Evolutionary conservation across 2,113 vertebrate species (phyloP).

Genomic region (Microtus ochrogaster): DNA sequence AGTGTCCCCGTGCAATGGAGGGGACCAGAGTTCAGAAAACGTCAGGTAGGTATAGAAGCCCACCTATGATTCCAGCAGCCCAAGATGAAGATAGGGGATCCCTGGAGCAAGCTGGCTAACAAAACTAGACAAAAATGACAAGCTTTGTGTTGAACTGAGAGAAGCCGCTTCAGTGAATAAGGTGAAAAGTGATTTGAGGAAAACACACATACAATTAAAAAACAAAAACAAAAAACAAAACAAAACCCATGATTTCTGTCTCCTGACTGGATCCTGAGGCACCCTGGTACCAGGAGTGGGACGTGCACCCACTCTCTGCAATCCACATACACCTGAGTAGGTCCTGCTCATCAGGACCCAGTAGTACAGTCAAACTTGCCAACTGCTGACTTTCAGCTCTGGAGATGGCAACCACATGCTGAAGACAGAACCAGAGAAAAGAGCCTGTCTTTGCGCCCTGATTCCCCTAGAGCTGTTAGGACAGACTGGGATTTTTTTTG

Average conservation of each 20-base stretch:
- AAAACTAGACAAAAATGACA: background rate
- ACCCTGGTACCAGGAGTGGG: background rate
- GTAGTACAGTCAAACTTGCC: background rate
- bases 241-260: background rate
- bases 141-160: background rate
- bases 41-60: background rate
- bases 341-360: background rate
- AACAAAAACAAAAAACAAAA: background rate
- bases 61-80: background rate
- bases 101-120: background rate
- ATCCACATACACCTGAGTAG: background rate
- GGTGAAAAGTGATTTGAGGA: background rate
- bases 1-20: background rate
- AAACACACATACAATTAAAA: background rate
- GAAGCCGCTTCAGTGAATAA: background rate
- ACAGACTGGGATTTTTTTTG: background rate
- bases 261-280: background rate
- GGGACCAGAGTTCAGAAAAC: background rate
- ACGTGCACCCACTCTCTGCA: background rate
- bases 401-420: background rate
- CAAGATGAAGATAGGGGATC: background rate
- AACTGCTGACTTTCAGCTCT: background rate
- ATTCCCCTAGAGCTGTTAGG: background rate
- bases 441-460: background rate
- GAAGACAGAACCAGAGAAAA: background rate